These are phyloP conservation scores for Metacarcinus magister DNA, from an alignment of 2,888 invertebrate genomes.

Conservation along the genomic window DNA sequence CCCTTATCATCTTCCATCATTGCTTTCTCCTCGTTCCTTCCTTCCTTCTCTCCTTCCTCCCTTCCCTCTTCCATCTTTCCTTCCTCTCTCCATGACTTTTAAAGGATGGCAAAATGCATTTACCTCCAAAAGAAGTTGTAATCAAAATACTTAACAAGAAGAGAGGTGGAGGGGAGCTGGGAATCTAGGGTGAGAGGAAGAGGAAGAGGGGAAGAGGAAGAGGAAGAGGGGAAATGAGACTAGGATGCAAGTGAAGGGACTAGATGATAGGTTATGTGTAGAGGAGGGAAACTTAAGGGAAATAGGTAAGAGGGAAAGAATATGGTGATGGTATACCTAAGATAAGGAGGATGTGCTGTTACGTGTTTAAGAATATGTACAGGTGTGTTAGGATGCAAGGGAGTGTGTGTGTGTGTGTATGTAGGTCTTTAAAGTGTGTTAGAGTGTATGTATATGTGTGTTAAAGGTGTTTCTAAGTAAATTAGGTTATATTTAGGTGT, in stretches of 20 bases:
- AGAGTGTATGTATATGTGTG: not conserved
- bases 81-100: not conserved
- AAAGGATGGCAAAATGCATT: not conserved
- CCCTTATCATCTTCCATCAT: not conserved
- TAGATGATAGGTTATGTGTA: too few relatives aligned
- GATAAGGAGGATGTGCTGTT: not conserved
- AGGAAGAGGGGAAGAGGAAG: not conserved
- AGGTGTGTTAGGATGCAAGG: too few relatives aligned
- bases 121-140: slow-evolving; percentile 34
- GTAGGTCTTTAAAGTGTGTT: too few relatives aligned
- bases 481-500: too few relatives aligned
- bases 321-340: not conserved
- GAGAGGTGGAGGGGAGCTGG: not conserved
- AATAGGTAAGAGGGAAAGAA: not conserved
- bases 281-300: too few relatives aligned
- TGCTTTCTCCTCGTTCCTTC: not conserved
- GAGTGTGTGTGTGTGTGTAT: too few relatives aligned
- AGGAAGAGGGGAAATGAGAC: not conserved
- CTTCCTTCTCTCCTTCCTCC: not conserved
- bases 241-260: too few relatives aligned
- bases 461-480: not conserved
- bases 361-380: too few relatives aligned
- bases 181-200: not conserved
- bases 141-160: not conserved
- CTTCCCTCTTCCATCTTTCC: not conserved